Percentiles rank a stretch among this genome's conserved stretches.
phyloP scores from a whole-genome alignment of 2,797 vertebrate genomes.

The Phataginus tetradactyla region DNA sequence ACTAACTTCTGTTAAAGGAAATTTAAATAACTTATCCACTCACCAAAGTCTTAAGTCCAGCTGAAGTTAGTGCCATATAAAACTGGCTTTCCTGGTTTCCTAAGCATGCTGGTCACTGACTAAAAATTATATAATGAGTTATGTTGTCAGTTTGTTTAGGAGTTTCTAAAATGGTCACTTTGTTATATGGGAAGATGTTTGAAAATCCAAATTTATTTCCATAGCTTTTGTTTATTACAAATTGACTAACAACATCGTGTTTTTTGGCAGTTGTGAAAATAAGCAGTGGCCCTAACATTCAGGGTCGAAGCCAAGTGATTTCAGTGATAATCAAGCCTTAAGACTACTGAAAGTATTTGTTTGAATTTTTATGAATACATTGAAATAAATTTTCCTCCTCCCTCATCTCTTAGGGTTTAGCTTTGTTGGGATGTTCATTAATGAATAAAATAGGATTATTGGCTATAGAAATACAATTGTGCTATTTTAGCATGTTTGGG shows the following conservation, averaged over 20 bases:
- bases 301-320: not conserved
- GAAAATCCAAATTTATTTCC: not conserved
- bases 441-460: not conserved
- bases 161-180: slow-evolving; percentile 9
- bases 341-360: not conserved
- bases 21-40: slow-evolving; percentile 26
- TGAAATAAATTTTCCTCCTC: not conserved
- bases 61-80: not conserved
- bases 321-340: not conserved
- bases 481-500: not conserved
- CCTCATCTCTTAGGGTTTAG: not conserved
- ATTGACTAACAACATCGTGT: not conserved
- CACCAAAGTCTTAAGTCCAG: not conserved
- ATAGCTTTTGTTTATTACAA: not conserved
- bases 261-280: not conserved
- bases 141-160: not conserved
- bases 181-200: not conserved
- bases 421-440: not conserved
- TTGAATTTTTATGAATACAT: not conserved
- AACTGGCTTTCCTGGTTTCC: slow-evolving; percentile 23
- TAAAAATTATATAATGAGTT: not conserved
- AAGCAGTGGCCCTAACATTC: not conserved
- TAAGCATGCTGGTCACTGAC: not conserved
- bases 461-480: not conserved
- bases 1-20: not conserved